Conservation (phyloP, 1,140 invertebrate genomes). For the Onthophagus taurus region DNA sequence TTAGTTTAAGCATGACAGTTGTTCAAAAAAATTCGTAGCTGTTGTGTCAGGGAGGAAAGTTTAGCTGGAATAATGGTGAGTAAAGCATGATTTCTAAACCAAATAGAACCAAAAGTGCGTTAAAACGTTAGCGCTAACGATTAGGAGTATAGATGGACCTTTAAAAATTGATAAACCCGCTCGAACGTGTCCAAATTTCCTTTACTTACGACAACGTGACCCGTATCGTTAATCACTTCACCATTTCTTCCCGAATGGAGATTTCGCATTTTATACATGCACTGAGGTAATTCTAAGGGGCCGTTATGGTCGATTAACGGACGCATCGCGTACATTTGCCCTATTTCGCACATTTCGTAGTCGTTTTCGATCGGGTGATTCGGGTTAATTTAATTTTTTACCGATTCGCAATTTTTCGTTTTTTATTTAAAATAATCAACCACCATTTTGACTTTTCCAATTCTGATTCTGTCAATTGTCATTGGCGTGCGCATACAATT, state of each 20-base stretch:
- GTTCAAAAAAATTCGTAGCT: constrained; percentile 37
- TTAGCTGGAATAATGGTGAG: constrained; percentile 29
- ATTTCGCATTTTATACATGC: constrained; percentile 56
- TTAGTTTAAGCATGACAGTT: constrained; percentile 35
- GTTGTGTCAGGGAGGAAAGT: constrained; percentile 35
- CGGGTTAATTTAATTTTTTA: too few species aligned
- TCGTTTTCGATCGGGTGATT: too few species aligned
- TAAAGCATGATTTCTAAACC: constrained; percentile 8
- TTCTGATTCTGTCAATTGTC: too few species aligned
- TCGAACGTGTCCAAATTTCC: constrained; percentile 48
- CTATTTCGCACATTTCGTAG: too few species aligned
- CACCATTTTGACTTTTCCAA: too few species aligned
- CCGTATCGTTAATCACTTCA: constrained; percentile 20
- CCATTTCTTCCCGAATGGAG: constrained; percentile 38
- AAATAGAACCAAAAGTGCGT: constrained; percentile 2
- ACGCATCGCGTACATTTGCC: constrained; percentile 48
- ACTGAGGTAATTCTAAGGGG: constrained; percentile 41
- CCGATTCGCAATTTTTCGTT: too few species aligned
- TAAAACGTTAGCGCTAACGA: constrained; percentile 1
- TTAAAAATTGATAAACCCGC: constrained; percentile 60
- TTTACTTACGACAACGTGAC: constrained; percentile 36
- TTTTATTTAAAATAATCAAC: too few species aligned
- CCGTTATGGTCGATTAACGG: constrained; percentile 43
- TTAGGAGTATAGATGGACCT: constrained; percentile 42
- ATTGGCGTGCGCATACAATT: too few species aligned